Evolutionary conservation across 2,113 vertebrate genomes (phyloP).

Genomic region (Girardinichthys multiradiatus): DNA sequence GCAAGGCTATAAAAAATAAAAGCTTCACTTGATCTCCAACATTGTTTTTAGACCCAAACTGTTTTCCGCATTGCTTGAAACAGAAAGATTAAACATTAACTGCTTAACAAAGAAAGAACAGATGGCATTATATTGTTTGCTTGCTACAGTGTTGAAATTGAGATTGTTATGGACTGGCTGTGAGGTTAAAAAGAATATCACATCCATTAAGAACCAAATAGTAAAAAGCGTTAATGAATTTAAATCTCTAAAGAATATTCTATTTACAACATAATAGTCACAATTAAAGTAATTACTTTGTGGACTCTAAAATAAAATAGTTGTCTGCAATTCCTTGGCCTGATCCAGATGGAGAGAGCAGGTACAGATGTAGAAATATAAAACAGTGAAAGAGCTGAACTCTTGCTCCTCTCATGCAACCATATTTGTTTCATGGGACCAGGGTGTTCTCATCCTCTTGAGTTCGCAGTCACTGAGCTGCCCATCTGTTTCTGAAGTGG

Average conservation of each 20-base stretch:
- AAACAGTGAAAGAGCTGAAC: conserved; percentile 4
- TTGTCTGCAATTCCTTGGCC: conserved; percentile 11
- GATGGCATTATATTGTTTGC: conserved; percentile 11
- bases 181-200: conserved; percentile 11
- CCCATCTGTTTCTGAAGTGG: conserved; percentile 70
- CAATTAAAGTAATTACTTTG: conserved; percentile 34
- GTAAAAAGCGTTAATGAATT: conserved; percentile 30
- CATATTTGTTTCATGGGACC: conserved; percentile 34
- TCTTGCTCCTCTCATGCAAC: conserved; percentile 8
- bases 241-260: conserved; percentile 15
- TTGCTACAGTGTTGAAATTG: conserved; percentile 2
- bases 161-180: conserved; percentile 5
- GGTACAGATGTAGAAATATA: conserved; percentile 3
- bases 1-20: neutral
- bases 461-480: conserved; percentile 40
- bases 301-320: conserved; percentile 21
- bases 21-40: neutral
- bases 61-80: neutral
- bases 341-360: conserved; percentile 33
- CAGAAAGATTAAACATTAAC: neutral
- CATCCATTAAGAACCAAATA: conserved; percentile 9
- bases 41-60: neutral
- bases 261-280: conserved; percentile 30
- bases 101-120: conserved; percentile 6
- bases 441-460: conserved; percentile 48